Conservation (phyloP, 2,888 invertebrate genomes). For the Epiblema foenella region DNA sequence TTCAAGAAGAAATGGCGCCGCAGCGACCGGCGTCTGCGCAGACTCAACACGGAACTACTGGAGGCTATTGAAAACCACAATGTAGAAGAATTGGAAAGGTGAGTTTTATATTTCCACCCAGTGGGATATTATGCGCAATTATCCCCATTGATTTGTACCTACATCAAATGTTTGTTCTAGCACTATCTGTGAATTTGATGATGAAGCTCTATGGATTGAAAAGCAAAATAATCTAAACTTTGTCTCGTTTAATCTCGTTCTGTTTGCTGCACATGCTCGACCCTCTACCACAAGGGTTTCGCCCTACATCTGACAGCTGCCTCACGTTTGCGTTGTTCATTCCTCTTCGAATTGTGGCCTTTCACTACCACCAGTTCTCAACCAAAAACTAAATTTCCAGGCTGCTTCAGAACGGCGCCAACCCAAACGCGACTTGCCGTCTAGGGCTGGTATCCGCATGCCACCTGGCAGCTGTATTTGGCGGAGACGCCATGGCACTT, state of each 20-base stretch:
- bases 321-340: not conserved
- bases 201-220: no score
- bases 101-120: no score
- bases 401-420: constrained; percentile 54
- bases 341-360: not conserved
- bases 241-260: no score
- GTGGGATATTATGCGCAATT: no score
- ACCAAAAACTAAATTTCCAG: constrained; percentile 47
- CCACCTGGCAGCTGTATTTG: constrained; percentile 66
- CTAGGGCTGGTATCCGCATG: constrained; percentile 51
- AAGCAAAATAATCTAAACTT: no score
- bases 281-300: no score
- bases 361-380: not conserved
- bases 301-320: no score
- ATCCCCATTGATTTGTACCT: no score
- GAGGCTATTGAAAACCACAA: constrained; percentile 52
- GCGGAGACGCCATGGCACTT: constrained; percentile 58
- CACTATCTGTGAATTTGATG: no score
- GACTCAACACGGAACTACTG: constrained; percentile 64
- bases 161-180: no score
- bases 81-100: constrained; percentile 38
- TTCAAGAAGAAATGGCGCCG: constrained; percentile 44
- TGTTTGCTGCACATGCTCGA: no score
- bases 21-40: constrained; percentile 46
- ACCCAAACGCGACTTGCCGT: constrained; percentile 55